A percentile compares a stretch with the other conserved stretches of the same genome.
These are phyloP conservation scores for Sinocyclocheilus rhinocerous DNA, from an alignment of 2,113 vertebrate genomes.

Conservation along the genomic window DNA sequence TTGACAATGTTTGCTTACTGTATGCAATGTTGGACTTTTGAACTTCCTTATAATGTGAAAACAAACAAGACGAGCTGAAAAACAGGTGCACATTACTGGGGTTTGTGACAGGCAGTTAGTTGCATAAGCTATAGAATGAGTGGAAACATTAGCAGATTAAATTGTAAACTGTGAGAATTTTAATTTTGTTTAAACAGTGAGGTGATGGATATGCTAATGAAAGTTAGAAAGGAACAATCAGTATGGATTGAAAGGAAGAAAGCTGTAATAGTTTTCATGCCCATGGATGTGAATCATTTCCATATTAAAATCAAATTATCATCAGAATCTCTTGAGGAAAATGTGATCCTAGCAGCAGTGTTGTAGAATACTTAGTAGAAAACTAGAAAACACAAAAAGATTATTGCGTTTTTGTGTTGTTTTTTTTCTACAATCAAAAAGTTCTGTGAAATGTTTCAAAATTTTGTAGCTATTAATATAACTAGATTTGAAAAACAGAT, in stretches of 20 bases:
- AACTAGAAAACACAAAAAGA: background rate
- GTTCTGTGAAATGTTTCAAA: background rate
- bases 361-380: background rate
- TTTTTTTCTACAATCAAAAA: background rate
- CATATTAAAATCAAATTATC: background rate
- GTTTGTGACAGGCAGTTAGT: background rate
- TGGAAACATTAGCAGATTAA: constrained; percentile 25
- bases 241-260: background rate
- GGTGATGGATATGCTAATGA: background rate
- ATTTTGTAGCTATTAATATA: background rate
- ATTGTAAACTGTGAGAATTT: background rate
- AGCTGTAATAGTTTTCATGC: background rate
- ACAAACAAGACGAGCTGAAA: background rate
- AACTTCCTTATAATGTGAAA: background rate
- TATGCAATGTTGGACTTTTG: background rate
- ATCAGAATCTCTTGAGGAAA: background rate
- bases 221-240: background rate
- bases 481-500: background rate
- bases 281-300: background rate
- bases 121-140: background rate
- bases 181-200: background rate
- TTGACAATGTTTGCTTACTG: background rate
- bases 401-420: background rate
- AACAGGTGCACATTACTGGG: background rate
- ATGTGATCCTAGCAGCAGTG: background rate